Evolutionary conservation across 2,888 invertebrate genomes (phyloP).

Genomic region (Acronicta psi): DNA sequence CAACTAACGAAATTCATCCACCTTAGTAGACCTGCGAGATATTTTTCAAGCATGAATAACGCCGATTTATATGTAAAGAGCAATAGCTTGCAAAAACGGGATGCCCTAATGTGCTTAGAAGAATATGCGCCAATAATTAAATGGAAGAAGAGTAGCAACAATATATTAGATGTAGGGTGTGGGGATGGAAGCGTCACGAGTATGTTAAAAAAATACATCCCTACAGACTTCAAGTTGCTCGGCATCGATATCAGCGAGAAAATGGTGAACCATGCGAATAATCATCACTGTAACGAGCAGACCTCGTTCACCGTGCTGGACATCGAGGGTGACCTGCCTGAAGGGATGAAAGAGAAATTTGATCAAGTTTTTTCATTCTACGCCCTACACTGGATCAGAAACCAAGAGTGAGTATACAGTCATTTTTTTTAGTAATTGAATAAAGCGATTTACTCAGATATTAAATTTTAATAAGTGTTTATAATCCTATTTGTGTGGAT

Average conservation of each 20-base stretch:
- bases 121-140: slow-evolving; percentile 89
- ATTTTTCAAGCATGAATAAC: slow-evolving; percentile 83
- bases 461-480: too few relatives aligned
- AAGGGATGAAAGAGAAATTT: slow-evolving; percentile 84
- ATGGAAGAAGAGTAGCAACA: slow-evolving; percentile 82
- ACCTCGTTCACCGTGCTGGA: slow-evolving; percentile 88
- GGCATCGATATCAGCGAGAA: slow-evolving; percentile 92
- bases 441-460: too few relatives aligned
- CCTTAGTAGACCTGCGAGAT: slow-evolving; percentile 7
- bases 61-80: slow-evolving; percentile 91
- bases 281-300: slow-evolving; percentile 78
- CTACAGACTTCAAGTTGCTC: slow-evolving; percentile 82
- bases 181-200: slow-evolving; percentile 92
- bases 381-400: slow-evolving; percentile 93
- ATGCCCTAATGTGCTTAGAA: slow-evolving; percentile 85
- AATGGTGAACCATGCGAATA: slow-evolving; percentile 91
- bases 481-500: too few relatives aligned
- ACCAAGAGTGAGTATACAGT: slow-evolving; percentile 90
- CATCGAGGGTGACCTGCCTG: slow-evolving; percentile 86
- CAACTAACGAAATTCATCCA: slow-evolving; percentile 9
- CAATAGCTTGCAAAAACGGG: slow-evolving; percentile 91
- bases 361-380: slow-evolving; percentile 93
- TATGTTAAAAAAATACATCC: slow-evolving; percentile 89
- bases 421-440: too few relatives aligned
- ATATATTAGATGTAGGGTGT: slow-evolving; percentile 91